Percentiles rank a stretch among this genome's conserved stretches.
Evolutionary conservation across 2,113 vertebrate species (phyloP).

Genomic region (Eidolon helvum): DNA sequence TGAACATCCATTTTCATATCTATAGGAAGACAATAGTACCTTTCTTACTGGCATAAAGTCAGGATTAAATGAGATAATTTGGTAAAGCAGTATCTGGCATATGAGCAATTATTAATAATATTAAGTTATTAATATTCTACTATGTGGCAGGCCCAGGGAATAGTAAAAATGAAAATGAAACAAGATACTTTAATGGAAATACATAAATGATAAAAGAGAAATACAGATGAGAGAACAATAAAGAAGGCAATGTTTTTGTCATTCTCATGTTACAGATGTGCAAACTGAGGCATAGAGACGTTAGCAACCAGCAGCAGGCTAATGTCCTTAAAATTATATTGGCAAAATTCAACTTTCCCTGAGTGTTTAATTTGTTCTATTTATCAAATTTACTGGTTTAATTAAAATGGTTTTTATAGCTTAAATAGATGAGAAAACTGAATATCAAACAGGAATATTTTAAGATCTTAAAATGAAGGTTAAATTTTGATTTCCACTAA

Average conservation of each 20-base stretch:
- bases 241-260: background rate
- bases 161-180: background rate
- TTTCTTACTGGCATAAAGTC: background rate
- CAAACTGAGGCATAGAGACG: background rate
- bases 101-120: background rate
- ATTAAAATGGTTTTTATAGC: background rate
- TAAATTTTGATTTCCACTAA: background rate
- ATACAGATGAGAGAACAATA: background rate
- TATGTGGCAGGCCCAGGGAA: background rate
- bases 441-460: constrained; percentile 36
- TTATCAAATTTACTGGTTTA: background rate
- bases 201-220: background rate
- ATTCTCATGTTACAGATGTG: background rate
- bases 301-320: background rate
- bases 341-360: background rate
- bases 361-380: background rate
- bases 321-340: background rate
- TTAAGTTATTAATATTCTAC: background rate
- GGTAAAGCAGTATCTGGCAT: background rate
- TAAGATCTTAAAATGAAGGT: background rate
- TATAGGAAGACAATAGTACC: background rate
- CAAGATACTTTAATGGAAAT: background rate
- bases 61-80: background rate
- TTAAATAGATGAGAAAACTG: background rate
- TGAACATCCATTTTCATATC: background rate